These are phyloP conservation scores for Sesamia inferens DNA, from an alignment of 2,888 invertebrate species.

Conservation along the genomic window DNA sequence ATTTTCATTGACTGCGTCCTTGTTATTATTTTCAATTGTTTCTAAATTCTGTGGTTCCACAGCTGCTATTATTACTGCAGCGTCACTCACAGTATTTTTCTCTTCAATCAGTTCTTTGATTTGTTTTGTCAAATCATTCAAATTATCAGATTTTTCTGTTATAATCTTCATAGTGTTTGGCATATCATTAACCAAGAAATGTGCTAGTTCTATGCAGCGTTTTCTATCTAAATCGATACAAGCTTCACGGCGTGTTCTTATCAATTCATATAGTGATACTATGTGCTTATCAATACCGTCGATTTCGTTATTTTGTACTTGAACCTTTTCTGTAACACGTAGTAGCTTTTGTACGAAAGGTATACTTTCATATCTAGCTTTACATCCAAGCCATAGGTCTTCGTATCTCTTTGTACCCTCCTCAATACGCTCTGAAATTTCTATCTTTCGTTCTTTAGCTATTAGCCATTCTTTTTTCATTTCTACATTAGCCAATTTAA, in stretches of 20 bases:
- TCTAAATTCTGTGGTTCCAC: constrained; percentile 22
- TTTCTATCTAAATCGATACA: constrained; percentile 69
- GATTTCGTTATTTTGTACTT: constrained; percentile 68
- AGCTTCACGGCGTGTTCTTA: constrained; percentile 67
- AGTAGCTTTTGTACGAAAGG: constrained; percentile 77
- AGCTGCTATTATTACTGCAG: constrained; percentile 13
- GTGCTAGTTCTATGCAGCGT: constrained; percentile 75
- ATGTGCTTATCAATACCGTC: constrained; percentile 67
- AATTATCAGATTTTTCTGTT: constrained; percentile 65
- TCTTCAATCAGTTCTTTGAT: constrained; percentile 55
- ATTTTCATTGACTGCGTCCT: constrained; percentile 13
- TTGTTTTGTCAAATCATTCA: constrained; percentile 66
- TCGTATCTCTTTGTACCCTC: constrained; percentile 79
- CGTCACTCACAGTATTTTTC: constrained; percentile 26
- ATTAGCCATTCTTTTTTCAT: constrained; percentile 77
- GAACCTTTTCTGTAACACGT: constrained; percentile 64
- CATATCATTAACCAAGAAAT: constrained; percentile 73
- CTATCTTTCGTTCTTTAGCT: constrained; percentile 72
- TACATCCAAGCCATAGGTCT: constrained; percentile 76
- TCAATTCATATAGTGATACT: constrained; percentile 64
- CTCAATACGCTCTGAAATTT: constrained; percentile 71
- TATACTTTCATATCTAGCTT: constrained; percentile 79
- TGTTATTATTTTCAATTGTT: constrained; percentile 20
- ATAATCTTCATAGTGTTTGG: constrained; percentile 71
- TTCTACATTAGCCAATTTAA: constrained; percentile 78